These are phyloP conservation scores for Lobophora halterata DNA, from an alignment of 2,888 invertebrate genomes.

Conservation along the genomic window DNA sequence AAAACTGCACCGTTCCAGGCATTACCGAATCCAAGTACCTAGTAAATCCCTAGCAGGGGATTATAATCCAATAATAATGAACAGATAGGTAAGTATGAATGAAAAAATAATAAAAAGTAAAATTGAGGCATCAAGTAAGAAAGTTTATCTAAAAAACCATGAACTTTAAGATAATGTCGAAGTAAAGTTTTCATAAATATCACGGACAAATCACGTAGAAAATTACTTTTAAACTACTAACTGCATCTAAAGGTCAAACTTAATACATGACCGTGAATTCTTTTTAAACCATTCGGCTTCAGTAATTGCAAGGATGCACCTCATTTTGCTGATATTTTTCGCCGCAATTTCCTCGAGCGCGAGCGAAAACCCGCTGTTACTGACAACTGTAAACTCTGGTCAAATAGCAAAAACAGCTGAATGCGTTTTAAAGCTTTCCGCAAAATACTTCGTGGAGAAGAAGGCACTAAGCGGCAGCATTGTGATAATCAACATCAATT, in stretches of 20 bases:
- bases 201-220: conserved; percentile 8
- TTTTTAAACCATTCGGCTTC: conserved; percentile 14
- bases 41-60: too few relatives aligned
- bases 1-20: too few relatives aligned
- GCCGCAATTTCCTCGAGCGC: conserved; percentile 40
- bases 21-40: too few relatives aligned
- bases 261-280: conserved; percentile 25
- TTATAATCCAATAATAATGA: too few relatives aligned
- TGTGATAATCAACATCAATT: conserved; percentile 74
- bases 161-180: conserved; percentile 10
- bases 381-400: conserved; percentile 57
- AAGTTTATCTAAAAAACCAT: conserved; percentile 7
- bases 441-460: conserved; percentile 76
- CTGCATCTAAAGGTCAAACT: conserved; percentile 35
- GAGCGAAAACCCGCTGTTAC: conserved; percentile 58
- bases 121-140: not conserved
- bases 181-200: conserved; percentile 14
- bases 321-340: conserved; percentile 37
- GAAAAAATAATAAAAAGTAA: too few relatives aligned
- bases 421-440: conserved; percentile 75
- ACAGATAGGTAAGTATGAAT: too few relatives aligned
- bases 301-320: conserved; percentile 39
- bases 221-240: conserved; percentile 14
- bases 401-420: conserved; percentile 68
- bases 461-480: conserved; percentile 75